Evolutionary conservation across 2,113 vertebrate genomes (phyloP), one percentile per base, ranked within the genome.

Genomic region (Oryzias woworae): DNA sequence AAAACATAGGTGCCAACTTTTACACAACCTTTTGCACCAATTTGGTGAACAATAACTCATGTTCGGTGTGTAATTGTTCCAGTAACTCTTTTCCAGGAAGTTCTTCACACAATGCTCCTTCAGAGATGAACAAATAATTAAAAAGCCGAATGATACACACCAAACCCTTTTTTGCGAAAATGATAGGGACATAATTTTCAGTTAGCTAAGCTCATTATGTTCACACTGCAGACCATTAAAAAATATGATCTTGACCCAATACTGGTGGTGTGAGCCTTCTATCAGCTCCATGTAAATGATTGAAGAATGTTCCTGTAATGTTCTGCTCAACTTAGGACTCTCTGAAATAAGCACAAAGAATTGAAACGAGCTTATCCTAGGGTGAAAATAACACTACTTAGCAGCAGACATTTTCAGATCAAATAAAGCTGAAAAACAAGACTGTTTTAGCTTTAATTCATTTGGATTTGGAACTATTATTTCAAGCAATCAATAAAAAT

Each of bases 81-180:
- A 63, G 66, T 56, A 65, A 42, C 17, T 4, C 28, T 2, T 4
- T 17, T 61, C 42, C 42, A 69, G 66, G 60, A 83, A 73, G 20
- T 0, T 55, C 3, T 51, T 61, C 18, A 17, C 17, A 53, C 5
- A 53, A 23, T 36, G 6, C 17, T 50, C 63, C 61, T n/a, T 80
- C 71, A 72, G 24, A 23, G 22, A 8, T 12, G 14, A 24, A 52
- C 49, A 75, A 16, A 18, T 1, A 26, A 3, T 7, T 18, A 20
- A 18, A 44, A 42, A 24, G 23, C 22, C 20, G 4, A 2, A 12
- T 24, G 15, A 20, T 16, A 4, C 28, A 31, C 18, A 45, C 31
- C 24, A 45, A 14, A 36, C 46, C 51, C 59, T 57, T 47, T 22
- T 24, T 23, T 28, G 7, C 5, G 2, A 61, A 44, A 26, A 50